Conservation (phyloP, 2,888 invertebrate species). For the Glyphotaelius pellucidus region DNA sequence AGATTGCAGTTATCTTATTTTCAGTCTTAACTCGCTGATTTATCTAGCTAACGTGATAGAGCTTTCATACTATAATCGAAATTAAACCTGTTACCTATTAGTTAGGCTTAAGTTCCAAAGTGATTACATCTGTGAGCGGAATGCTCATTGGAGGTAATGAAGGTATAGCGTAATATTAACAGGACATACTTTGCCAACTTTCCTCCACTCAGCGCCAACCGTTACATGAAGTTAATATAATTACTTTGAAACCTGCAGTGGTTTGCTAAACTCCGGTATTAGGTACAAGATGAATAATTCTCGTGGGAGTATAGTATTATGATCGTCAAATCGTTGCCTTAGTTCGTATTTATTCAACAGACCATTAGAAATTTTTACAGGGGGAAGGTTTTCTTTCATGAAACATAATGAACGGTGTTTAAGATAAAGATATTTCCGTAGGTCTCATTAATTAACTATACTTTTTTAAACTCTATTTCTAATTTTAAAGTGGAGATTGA, state of each 20-base stretch:
- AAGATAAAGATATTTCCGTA: too few relatives aligned
- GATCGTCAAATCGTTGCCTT: too few relatives aligned
- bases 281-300: neutral
- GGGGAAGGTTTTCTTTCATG: too few relatives aligned
- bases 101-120: neutral
- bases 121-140: neutral
- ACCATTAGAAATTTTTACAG: too few relatives aligned
- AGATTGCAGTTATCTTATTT: too few relatives aligned
- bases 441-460: too few relatives aligned
- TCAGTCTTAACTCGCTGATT: neutral
- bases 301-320: too few relatives aligned
- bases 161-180: neutral
- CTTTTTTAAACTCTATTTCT: too few relatives aligned
- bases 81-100: neutral
- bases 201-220: neutral
- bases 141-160: neutral
- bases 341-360: too few relatives aligned
- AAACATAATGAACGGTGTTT: too few relatives aligned
- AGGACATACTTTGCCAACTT: neutral
- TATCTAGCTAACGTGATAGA: neutral
- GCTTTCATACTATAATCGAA: neutral
- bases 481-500: too few relatives aligned
- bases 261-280: neutral
- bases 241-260: neutral
- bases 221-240: neutral